Conservation (phyloP, 1,140 invertebrate genomes). For the Cyclina sinensis region DNA sequence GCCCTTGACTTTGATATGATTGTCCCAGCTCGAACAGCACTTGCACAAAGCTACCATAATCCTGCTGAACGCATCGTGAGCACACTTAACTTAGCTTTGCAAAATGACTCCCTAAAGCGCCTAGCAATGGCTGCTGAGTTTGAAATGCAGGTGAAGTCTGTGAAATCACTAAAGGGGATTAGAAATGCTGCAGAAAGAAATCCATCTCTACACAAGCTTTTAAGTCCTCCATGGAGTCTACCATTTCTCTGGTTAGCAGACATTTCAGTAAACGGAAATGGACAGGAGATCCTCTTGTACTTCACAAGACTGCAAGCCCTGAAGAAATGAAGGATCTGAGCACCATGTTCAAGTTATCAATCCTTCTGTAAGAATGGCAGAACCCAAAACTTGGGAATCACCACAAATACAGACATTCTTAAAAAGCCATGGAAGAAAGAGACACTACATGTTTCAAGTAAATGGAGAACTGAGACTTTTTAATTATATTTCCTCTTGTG, state of each 20-base stretch:
- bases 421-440: slow-evolving; percentile 42
- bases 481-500: too few species aligned
- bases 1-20: slow-evolving; percentile 68
- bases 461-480: too few species aligned
- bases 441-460: slow-evolving; percentile 68
- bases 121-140: slow-evolving; percentile 42
- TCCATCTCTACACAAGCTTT: slow-evolving; percentile 19
- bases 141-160: slow-evolving; percentile 47
- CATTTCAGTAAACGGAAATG: slow-evolving; percentile 46
- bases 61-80: slow-evolving; percentile 69
- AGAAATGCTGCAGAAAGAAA: slow-evolving; percentile 57
- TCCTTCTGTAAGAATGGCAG: not conserved
- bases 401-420: too few species aligned
- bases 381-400: slow-evolving; percentile 16
- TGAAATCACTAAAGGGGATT: slow-evolving; percentile 31
- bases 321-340: slow-evolving; percentile 46
- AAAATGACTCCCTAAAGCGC: slow-evolving; percentile 50
- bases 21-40: slow-evolving; percentile 64
- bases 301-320: slow-evolving; percentile 46
- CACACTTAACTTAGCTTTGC: slow-evolving; percentile 60
- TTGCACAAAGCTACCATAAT: slow-evolving; percentile 59
- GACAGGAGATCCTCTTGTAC: slow-evolving; percentile 34
- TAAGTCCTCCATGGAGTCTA: not conserved
- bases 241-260: slow-evolving; percentile 15
- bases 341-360: slow-evolving; percentile 23